Conservation (phyloP, 2,113 vertebrate genomes). For the Leptobrachium ailaonicum region DNA sequence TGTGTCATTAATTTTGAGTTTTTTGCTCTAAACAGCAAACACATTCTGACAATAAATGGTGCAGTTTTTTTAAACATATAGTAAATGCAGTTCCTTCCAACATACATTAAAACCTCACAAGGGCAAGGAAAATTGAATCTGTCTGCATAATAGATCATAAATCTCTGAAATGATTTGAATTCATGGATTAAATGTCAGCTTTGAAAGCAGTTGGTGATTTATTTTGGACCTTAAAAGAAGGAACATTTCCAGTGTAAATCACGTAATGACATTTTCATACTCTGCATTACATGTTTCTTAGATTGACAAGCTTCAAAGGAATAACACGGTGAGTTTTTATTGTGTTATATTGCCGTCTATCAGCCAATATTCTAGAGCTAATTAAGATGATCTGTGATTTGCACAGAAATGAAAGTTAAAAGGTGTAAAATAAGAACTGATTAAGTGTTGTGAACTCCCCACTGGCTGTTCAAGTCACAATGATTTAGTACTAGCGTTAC, state of each 20-base stretch:
- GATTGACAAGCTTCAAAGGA: slow-evolving; percentile 59
- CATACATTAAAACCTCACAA: slow-evolving; percentile 62
- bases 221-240: slow-evolving; percentile 65
- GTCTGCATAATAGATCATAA: slow-evolving; percentile 69
- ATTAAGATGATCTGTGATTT: slow-evolving; percentile 42
- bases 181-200: slow-evolving; percentile 69
- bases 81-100: slow-evolving; percentile 60
- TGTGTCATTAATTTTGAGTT: no score
- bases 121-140: slow-evolving; percentile 66
- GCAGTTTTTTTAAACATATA: slow-evolving; percentile 54
- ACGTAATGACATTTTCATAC: slow-evolving; percentile 68
- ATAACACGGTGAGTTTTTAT: slow-evolving; percentile 46
- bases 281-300: slow-evolving; percentile 57
- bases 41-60: slow-evolving; percentile 66
- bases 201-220: slow-evolving; percentile 69
- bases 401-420: slow-evolving; percentile 26
- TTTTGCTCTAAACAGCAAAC: slow-evolving; percentile 46
- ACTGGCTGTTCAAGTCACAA: neutral
- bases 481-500: neutral
- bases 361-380: slow-evolving; percentile 42
- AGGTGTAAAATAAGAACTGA: neutral
- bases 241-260: slow-evolving; percentile 62
- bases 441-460: slow-evolving; percentile 13
- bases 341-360: slow-evolving; percentile 41
- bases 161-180: slow-evolving; percentile 71